Evolutionary conservation across 2,888 invertebrate genomes (phyloP), one percentile per base, ranked within the genome.

Genomic region (Conchocele bisecta): DNA sequence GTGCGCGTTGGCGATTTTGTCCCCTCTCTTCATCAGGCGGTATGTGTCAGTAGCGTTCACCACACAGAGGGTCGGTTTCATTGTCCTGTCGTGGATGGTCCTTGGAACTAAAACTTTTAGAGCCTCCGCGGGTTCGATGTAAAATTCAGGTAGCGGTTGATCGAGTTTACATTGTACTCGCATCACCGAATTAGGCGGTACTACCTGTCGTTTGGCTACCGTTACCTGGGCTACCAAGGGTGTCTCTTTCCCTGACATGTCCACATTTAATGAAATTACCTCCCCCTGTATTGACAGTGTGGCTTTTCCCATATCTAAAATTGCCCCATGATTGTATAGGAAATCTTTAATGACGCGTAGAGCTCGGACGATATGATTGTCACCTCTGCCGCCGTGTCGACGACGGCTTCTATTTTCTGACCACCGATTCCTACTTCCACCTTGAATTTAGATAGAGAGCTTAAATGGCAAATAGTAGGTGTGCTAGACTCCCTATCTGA

Each of bases 161-260:
- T 15, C 20, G 7, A 58, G 29, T 1, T 44, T 29, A 31, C 58
- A 58, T 5, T 9, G 1, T 3, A 58, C 22, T 15, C 26, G 26
- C 13, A 35, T 26, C 2, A 46, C 46, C 7, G 44, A 58, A 20
- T 58, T 58, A 5, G 46, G 58, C 2, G 58, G 58, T 13, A 58
- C 24, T 1, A 31, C 31, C 5, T 15, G 6, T 7, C 26, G 4
- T 20, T 58, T 58, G 1, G 20, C 11, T n/a, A 29, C 33, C 6
- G 3, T 37, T n/a, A 44, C 46, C 4, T 24, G 22, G n/a, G 42
- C 39, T 3, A 29, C 24, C 5, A 4, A 15, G 11, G 20, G 28
- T n/a, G n/a, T n/a, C 31, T 58, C 46, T 15, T 9, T 11, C 22
- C 29, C 22, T 20, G 46, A 22, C 42, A 46, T 26, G 11, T 28